Percentiles rank a stretch among this genome's conserved stretches.
phyloP scores from a whole-genome alignment of 2,113 vertebrate genomes.

The Morphnarchus princeps region DNA sequence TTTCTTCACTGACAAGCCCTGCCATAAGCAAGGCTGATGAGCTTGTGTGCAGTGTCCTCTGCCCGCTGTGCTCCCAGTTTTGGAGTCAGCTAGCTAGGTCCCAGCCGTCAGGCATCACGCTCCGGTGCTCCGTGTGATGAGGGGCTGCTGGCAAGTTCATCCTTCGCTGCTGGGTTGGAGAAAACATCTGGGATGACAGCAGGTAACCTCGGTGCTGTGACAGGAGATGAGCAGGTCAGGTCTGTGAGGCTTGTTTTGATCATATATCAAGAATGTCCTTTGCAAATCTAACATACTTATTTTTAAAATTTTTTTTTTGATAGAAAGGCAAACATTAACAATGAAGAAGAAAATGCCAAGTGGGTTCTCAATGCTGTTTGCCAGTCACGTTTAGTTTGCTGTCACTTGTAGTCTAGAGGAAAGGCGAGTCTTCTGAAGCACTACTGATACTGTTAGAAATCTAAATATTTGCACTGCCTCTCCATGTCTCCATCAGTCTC shows the following conservation, averaged over 20 bases:
- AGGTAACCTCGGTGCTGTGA: not conserved
- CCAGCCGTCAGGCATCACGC: not conserved
- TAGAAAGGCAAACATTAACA: constrained; percentile 18
- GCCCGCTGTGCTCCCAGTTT: not conserved
- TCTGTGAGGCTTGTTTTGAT: not conserved
- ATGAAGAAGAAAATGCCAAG: constrained; percentile 22
- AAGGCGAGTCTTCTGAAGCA: not conserved
- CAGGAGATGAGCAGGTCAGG: not conserved
- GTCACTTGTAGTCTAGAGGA: not conserved
- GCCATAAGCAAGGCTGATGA: not conserved
- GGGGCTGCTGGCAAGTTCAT: not conserved
- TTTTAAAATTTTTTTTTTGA: not conserved
- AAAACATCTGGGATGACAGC: not conserved
- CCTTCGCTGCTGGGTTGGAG: not conserved
- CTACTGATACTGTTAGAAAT: not conserved
- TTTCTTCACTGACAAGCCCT: not conserved
- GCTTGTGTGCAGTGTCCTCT: not conserved
- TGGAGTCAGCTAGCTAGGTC: not conserved
- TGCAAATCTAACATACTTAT: not conserved
- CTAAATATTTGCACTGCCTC: constrained; percentile 50
- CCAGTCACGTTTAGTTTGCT: not conserved
- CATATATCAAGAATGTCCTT: not conserved
- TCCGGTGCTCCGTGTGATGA: not conserved
- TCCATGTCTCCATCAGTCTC: not conserved
- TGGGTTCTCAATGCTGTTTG: not conserved